Percentiles rank a stretch among this genome's conserved stretches.
phyloP scores from a whole-genome alignment of 2,888 invertebrate genomes.

The Phorcus lineatus region DNA sequence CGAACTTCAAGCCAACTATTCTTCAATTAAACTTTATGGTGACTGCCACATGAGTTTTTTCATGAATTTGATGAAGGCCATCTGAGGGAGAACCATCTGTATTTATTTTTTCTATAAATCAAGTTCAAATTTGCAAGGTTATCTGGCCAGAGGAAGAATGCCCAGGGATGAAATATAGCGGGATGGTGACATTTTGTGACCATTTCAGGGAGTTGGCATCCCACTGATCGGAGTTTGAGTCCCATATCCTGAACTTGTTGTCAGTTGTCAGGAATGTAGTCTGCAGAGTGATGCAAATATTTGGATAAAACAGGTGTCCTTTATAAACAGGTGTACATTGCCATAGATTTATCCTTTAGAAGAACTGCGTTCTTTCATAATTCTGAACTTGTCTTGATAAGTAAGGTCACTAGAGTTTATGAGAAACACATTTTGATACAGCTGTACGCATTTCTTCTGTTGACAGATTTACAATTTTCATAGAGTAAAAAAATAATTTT shows the following conservation, averaged over 20 bases:
- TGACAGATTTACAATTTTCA: too few relatives aligned
- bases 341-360: background rate
- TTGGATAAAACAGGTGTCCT: conserved; percentile 8
- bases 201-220: background rate
- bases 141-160: too few relatives aligned
- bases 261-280: background rate
- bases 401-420: too few relatives aligned
- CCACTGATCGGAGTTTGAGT: background rate
- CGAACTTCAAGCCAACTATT: too few relatives aligned
- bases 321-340: background rate
- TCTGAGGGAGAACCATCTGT: background rate
- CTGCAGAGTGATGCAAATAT: background rate
- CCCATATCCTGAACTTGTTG: background rate
- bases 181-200: background rate
- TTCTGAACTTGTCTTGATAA: too few relatives aligned
- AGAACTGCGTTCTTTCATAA: too few relatives aligned
- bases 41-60: too few relatives aligned
- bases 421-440: too few relatives aligned
- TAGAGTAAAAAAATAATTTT: too few relatives aligned
- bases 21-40: too few relatives aligned
- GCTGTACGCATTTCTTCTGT: too few relatives aligned
- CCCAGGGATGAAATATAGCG: too few relatives aligned
- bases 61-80: background rate
- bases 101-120: background rate
- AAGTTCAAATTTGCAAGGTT: background rate